Conservation (phyloP, 2,888 invertebrate species). For the Eupithecia vulgata region DNA sequence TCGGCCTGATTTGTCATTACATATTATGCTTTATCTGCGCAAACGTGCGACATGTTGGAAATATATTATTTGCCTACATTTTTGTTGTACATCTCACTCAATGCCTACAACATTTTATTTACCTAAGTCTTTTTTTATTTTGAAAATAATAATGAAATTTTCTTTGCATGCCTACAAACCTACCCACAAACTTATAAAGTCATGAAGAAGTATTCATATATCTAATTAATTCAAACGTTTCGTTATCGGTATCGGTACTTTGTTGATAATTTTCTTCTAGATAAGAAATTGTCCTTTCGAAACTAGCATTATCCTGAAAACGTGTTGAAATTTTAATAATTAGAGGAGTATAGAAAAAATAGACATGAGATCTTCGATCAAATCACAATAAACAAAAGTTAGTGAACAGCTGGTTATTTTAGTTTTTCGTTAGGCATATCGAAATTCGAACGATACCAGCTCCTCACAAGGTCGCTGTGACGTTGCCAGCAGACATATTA, state of each 20-base stretch:
- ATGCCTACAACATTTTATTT: not conserved
- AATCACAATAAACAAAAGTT: no score
- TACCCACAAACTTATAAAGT: no score
- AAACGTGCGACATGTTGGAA: slow-evolving; percentile 1
- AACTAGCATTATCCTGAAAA: not conserved
- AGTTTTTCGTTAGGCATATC: not conserved
- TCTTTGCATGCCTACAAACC: not conserved
- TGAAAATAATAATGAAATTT: not conserved
- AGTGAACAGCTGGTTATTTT: no score
- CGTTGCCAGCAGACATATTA: not conserved
- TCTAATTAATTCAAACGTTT: not conserved
- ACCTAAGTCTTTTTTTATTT: not conserved
- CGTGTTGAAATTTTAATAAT: not conserved
- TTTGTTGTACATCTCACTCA: not conserved
- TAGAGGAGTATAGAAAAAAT: not conserved
- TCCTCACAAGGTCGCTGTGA: no score
- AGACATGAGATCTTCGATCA: no score
- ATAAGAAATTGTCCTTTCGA: not conserved
- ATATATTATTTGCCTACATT: not conserved
- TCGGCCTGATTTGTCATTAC: not conserved
- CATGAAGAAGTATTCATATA: not conserved
- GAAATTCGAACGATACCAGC: no score
- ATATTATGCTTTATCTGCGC: not conserved
- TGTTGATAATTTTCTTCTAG: not conserved
- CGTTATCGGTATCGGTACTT: not conserved